phyloP scores from a whole-genome alignment of 2,888 invertebrate species.

The Lydus trimaculatus region DNA sequence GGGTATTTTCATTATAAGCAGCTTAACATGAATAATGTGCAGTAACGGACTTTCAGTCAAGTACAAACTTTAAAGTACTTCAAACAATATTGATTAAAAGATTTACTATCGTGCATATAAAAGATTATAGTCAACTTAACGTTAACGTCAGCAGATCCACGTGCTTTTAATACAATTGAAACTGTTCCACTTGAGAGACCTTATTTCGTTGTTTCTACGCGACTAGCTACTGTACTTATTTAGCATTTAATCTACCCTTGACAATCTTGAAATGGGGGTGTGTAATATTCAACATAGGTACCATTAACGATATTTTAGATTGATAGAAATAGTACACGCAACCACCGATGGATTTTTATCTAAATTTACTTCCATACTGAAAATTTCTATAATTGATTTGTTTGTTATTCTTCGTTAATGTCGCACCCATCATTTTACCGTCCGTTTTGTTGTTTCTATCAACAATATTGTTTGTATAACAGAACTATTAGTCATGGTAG shows the following conservation, averaged over 20 bases:
- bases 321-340: neutral
- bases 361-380: too few relatives aligned
- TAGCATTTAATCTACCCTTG: conserved; percentile 6
- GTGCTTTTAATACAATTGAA: neutral
- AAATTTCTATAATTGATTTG: neutral
- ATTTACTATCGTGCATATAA: conserved; percentile 20
- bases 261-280: neutral
- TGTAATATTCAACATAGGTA: neutral
- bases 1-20: conserved; percentile 23
- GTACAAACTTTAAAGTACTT: conserved; percentile 23
- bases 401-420: too few relatives aligned
- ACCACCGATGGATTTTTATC: neutral
- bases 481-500: too few relatives aligned
- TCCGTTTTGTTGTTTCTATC: neutral
- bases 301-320: neutral
- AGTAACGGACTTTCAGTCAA: conserved; percentile 11
- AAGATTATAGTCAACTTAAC: conserved; percentile 7
- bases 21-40: conserved; percentile 29
- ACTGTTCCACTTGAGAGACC: neutral
- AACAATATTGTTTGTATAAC: neutral
- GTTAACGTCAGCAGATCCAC: neutral
- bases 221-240: neutral
- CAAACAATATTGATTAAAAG: conserved; percentile 27
- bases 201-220: neutral
- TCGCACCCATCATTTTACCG: neutral